A percentile compares a stretch with the other conserved stretches of the same genome.
Conservation (phyloP, 2,888 invertebrate genomes). For the Tachystola acroxantha region DNA sequence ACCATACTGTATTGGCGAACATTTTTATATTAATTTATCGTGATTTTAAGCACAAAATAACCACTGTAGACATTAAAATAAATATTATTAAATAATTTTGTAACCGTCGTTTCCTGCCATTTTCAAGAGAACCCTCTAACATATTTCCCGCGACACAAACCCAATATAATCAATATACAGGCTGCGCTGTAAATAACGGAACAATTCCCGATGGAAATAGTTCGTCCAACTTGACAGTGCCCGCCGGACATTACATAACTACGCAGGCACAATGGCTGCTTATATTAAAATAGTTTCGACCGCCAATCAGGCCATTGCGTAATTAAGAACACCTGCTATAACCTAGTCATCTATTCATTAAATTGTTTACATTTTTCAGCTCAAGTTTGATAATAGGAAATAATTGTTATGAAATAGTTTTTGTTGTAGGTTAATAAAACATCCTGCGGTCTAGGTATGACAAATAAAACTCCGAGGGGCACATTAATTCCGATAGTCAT, state of each 20-base stretch:
- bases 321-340: constrained; percentile 35
- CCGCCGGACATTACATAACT: constrained; percentile 22
- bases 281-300: constrained; percentile 59
- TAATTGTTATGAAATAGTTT: constrained; percentile 2
- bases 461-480: background rate
- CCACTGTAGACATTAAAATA: too few species aligned
- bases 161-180: constrained; percentile 27
- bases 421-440: background rate
- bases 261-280: constrained; percentile 39
- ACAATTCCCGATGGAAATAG: constrained; percentile 64
- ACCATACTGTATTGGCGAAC: too few species aligned
- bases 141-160: background rate
- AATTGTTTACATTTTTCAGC: constrained; percentile 11
- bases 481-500: too few species aligned
- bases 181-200: constrained; percentile 36
- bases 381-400: constrained; percentile 6
- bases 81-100: too few species aligned
- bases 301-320: constrained; percentile 27
- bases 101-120: too few species aligned
- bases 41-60: too few species aligned
- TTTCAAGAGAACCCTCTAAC: too few species aligned
- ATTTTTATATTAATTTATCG: too few species aligned
- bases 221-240: constrained; percentile 44
- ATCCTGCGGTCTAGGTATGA: background rate
- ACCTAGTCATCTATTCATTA: constrained; percentile 16